Evolutionary conservation across 1,140 invertebrate species (phyloP), one percentile per base, ranked within the genome.

Genomic region (Dendroctonus valens): DNA sequence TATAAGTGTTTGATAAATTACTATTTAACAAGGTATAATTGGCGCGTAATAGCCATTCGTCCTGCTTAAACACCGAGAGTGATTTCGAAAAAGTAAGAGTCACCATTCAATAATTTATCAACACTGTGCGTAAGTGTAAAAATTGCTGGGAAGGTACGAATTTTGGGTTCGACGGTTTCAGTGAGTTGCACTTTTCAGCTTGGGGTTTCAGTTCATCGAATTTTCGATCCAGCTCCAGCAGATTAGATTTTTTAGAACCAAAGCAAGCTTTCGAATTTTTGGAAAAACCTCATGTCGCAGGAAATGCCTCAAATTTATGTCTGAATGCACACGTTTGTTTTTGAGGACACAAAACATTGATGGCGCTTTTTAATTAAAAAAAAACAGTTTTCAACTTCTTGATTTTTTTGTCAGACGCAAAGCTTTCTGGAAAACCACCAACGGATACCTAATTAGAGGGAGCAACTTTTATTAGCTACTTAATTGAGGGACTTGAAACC

Each of bases 91-190:
- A 60, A 14, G 11, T 63, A 41, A 8, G 52, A 68, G 66, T 68
- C 66, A 68, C 48, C 57, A 59, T 68, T 46, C 59, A 52, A 63
- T 68, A 68, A 68, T 68, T 68, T 68, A 59, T 68, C 66, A 68
- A 62, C 8, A 52, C 40, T 46, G 26, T 1, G 26, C 4, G 42
- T 4, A 12, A 4, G 12, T 1, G 42, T 46, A 5, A 11, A 12
- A 46, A 46, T 46, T 46, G 42, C 42, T 48, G 14, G 5, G 7
- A n/a, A 14, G 46, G 5, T 14, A 11, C 11, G 11, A 48, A 7
- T 11, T 48, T 48, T 14, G 46, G 46, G 46, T 48, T 48, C 14
- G 11, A 14, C 46, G 7, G 5, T 14, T 48, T 5, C 46, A 7
- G 14, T 11, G 46, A 46, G 12, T 11, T 48, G 46, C 46, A 48